Evolutionary conservation across 1,140 invertebrate genomes (phyloP), one percentile per base, ranked within the genome.

Genomic region (Cylas formicarius): DNA sequence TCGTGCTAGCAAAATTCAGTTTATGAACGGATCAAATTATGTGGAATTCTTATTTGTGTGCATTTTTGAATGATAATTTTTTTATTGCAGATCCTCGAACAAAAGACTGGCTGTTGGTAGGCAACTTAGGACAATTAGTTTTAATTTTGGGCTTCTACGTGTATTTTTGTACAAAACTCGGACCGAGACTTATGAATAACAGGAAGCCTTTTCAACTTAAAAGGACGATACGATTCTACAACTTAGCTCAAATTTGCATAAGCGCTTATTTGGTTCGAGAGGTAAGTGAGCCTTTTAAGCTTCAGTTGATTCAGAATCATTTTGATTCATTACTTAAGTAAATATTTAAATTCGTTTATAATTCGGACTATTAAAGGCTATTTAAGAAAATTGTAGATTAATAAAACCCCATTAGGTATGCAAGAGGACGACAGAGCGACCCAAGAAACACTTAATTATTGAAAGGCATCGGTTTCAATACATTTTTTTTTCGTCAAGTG

Each of bases 121-220:
- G 80, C 16, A 78, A 82, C 4, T 88, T 86, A n/a, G 78, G 78
- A 10, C 84, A 89, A 0, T 71, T 90, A 0, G 55, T 88, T 1
- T 77, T 77, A 1, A 77, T 90, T 20, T 63, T 89, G 14, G 75
- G 77, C 0, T 73, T 77, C 0, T 90, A 90, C 55, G 57, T 90
- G 20, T 88, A 85, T 67, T 86, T 90, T 63, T 78, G 76, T 51
- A 73, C 76, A 0, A 80, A 74, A 11, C 67, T 72, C 7, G 90
- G 89, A 6, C 89, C 88, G 2, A 75, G 69, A 18, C 82, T 83
- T 49, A 96, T 96, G 91, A 75, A 79, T 46, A 77, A 91, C 53
- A 74, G 82, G 46, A 84, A 90, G 59, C 84, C 90, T 0, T 90
- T 82, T 51, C 73, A 86, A 21, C 68, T 95, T 18, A 86, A 83